Evolutionary conservation across 2,888 invertebrate genomes (phyloP).

Genomic region (Petrolisthes cinctipes): DNA sequence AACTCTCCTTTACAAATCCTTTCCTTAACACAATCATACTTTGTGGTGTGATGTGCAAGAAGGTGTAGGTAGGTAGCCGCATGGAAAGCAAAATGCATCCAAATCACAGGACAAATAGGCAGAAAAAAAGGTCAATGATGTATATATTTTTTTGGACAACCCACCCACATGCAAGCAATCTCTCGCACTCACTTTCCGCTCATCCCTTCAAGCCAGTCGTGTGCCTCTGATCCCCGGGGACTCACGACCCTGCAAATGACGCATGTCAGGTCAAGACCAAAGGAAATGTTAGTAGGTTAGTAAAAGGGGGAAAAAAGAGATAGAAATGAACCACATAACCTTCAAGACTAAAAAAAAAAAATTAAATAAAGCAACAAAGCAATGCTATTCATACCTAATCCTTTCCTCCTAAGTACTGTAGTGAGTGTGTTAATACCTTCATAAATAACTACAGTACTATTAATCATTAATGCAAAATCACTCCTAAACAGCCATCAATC

Average conservation of each 20-base stretch:
- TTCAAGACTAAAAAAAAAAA: too few species aligned
- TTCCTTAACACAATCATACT: background rate
- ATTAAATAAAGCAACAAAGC: too few species aligned
- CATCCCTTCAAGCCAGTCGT: constrained; percentile 49
- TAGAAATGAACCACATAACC: too few species aligned
- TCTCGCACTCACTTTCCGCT: constrained; percentile 57
- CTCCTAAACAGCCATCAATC: too few species aligned
- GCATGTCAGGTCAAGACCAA: background rate
- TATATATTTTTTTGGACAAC: background rate
- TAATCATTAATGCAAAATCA: too few species aligned
- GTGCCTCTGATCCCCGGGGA: constrained; percentile 47
- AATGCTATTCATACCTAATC: too few species aligned
- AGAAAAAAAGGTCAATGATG: background rate
- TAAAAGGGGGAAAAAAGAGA: background rate
- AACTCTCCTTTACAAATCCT: too few species aligned
- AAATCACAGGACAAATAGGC: background rate
- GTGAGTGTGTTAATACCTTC: too few species aligned
- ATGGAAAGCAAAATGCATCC: background rate
- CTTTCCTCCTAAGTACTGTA: too few species aligned
- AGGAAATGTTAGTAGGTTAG: constrained; percentile 5
- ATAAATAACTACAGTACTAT: too few species aligned
- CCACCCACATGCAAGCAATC: background rate
- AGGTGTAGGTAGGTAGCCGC: background rate
- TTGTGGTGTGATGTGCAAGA: background rate
- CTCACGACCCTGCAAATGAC: constrained; percentile 42